Conservation (phyloP, 1,140 invertebrate genomes). For the Anoplolepis gracilipes region DNA sequence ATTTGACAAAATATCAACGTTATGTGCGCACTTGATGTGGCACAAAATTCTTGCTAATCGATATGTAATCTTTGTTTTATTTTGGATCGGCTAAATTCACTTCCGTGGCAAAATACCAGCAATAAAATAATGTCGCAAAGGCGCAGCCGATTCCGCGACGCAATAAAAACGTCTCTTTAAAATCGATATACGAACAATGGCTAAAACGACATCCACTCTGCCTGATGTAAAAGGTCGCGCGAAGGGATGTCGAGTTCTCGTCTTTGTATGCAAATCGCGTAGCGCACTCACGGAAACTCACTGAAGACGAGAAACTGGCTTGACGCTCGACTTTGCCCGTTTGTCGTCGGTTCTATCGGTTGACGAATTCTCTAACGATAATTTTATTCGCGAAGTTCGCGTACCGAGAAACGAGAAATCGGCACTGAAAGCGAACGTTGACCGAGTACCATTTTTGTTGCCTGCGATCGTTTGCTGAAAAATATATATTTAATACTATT, state of each 20-base stretch:
- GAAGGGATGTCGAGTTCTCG: slow-evolving; percentile 46
- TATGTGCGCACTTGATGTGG: background rate
- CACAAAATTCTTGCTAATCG: slow-evolving; percentile 9
- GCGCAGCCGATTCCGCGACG: slow-evolving; percentile 12
- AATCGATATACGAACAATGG: slow-evolving; percentile 61
- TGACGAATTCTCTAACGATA: slow-evolving; percentile 78
- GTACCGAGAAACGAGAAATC: slow-evolving; percentile 41
- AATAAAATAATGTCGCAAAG: slow-evolving; percentile 34
- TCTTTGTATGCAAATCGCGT: slow-evolving; percentile 75
- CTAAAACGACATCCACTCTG: slow-evolving; percentile 58
- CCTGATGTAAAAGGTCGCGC: slow-evolving; percentile 22
- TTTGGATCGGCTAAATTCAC: background rate
- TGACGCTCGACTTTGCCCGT: slow-evolving; percentile 60
- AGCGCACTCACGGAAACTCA: slow-evolving; percentile 60
- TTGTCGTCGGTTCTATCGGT: slow-evolving; percentile 68
- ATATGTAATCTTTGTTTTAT: slow-evolving; percentile 18
- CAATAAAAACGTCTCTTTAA: slow-evolving; percentile 57
- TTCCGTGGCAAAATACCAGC: background rate
- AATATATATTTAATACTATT: background rate
- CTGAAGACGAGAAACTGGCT: slow-evolving; percentile 69
- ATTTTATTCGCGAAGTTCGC: slow-evolving; percentile 77
- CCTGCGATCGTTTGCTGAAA: background rate
- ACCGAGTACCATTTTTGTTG: slow-evolving; percentile 39
- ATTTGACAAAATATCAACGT: background rate
- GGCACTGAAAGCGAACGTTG: slow-evolving; percentile 19